Conservation (phyloP, 2,888 invertebrate genomes). For the Argyra leucocephala region DNA sequence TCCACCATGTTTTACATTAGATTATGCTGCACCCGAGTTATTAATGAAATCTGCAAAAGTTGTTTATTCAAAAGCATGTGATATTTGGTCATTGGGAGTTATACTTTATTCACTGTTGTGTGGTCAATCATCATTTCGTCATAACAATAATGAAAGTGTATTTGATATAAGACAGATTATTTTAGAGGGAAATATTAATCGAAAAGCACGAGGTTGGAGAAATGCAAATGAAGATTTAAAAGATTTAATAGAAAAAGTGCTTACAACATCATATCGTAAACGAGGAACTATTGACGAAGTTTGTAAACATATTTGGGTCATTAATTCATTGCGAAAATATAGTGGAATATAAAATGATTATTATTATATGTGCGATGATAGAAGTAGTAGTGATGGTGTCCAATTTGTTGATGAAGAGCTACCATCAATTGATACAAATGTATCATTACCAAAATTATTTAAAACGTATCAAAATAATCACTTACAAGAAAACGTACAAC, state of each 20-base stretch:
- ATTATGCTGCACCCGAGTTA: constrained; percentile 92
- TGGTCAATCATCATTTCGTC: constrained; percentile 73
- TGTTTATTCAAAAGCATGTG: constrained; percentile 81
- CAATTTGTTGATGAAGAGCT: neutral
- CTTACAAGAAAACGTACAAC: neutral
- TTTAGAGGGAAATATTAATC: neutral
- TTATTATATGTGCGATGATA: neutral
- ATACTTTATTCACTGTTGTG: constrained; percentile 66
- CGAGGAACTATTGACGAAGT: constrained; percentile 15
- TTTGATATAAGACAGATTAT: constrained; percentile 19
- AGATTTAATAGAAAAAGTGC: constrained; percentile 13
- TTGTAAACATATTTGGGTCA: constrained; percentile 10
- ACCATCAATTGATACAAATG: neutral
- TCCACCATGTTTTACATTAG: constrained; percentile 77
- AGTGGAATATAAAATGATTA: neutral
- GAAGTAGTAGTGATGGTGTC: neutral
- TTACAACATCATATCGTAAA: constrained; percentile 12
- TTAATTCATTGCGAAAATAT: neutral
- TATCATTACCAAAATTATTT: neutral
- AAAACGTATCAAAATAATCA: neutral
- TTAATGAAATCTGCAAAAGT: constrained; percentile 44
- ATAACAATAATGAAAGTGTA: constrained; percentile 26
- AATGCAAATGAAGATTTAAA: constrained; percentile 12
- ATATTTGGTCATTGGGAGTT: constrained; percentile 92
- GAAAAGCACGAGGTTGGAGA: constrained; percentile 11